phyloP scores from a whole-genome alignment of 2,113 vertebrate genomes.

The Zosterops pallidus region DNA sequence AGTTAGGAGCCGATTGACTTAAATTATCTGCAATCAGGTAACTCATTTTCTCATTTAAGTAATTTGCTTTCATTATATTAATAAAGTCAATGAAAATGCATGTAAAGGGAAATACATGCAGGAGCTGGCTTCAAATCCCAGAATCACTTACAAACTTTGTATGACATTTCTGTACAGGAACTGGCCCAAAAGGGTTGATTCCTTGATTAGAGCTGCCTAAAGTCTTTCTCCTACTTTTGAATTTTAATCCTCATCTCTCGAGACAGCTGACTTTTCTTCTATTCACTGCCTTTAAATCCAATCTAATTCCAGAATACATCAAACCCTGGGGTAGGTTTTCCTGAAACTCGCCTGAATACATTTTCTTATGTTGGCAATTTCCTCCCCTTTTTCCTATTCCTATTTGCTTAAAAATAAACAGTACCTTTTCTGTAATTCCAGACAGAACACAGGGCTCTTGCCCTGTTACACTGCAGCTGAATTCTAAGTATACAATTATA shows the following conservation, averaged over 20 bases:
- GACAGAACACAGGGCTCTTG: conserved; percentile 53
- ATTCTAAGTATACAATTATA: conserved; percentile 77
- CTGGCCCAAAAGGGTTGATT: conserved; percentile 3
- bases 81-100: conserved; percentile 27
- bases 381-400: neutral
- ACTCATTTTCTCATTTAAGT: conserved; percentile 23
- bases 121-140: neutral
- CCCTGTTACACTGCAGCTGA: conserved; percentile 64
- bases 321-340: conserved; percentile 32
- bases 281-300: conserved; percentile 25
- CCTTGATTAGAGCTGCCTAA: conserved; percentile 25
- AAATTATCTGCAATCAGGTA: neutral
- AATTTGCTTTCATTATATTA: conserved; percentile 37
- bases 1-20: neutral
- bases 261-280: conserved; percentile 9
- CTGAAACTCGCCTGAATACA: conserved; percentile 37
- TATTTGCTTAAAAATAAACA: conserved; percentile 74
- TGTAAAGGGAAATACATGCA: conserved; percentile 5
- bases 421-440: conserved; percentile 65
- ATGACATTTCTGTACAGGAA: neutral
- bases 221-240: conserved; percentile 15
- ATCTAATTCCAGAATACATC: conserved; percentile 32
- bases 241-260: conserved; percentile 52
- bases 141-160: neutral
- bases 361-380: conserved; percentile 40